Conservation (phyloP, 2,113 vertebrate species). For the Nanger granti region DNA sequence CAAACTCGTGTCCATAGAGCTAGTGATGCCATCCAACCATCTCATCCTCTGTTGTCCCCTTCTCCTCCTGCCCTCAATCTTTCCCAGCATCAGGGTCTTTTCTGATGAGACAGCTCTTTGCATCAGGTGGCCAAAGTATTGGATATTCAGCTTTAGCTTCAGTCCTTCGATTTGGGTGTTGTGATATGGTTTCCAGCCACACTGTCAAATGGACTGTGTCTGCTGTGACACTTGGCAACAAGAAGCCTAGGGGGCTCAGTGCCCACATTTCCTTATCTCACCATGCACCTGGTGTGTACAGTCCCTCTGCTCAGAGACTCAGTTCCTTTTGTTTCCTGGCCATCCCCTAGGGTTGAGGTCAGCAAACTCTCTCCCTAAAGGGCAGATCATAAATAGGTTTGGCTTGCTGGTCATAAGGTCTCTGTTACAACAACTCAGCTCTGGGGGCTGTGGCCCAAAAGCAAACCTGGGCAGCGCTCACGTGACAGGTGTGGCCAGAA, state of each 20-base stretch:
- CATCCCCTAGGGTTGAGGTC: neutral
- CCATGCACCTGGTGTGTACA: too few species aligned
- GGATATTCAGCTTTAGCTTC: neutral
- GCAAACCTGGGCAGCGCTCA: neutral
- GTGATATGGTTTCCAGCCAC: neutral
- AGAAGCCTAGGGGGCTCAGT: neutral
- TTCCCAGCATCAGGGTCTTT: neutral
- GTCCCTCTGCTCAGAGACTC: neutral
- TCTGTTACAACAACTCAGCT: neutral
- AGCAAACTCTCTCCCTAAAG: neutral
- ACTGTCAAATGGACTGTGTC: neutral
- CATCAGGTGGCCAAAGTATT: neutral
- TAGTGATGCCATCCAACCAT: neutral
- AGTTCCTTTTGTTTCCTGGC: neutral
- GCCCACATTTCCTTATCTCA: neutral
- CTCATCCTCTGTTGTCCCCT: neutral
- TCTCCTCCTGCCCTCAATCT: neutral
- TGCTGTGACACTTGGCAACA: neutral
- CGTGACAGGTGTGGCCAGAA: neutral
- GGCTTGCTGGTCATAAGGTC: neutral
- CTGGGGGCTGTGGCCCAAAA: neutral
- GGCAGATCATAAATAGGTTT: neutral
- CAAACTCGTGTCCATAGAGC: neutral
- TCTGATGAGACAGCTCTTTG: fast-evolving
- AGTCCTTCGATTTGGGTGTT: neutral